These are phyloP conservation scores for Scelioninae gen. 2 DNA, from an alignment of 2,888 invertebrate genomes.

Conservation along the genomic window DNA sequence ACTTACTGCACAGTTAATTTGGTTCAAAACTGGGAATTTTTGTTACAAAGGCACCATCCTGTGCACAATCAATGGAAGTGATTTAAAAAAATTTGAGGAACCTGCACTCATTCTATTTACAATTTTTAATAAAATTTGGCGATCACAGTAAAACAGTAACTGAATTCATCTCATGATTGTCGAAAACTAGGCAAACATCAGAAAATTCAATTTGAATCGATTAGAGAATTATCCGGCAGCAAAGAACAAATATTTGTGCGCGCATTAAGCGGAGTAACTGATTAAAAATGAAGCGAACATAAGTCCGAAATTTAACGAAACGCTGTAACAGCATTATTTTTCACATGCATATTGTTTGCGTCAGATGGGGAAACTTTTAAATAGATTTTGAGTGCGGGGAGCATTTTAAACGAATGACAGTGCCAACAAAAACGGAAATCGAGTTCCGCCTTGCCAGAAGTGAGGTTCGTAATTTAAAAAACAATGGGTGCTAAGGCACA, in stretches of 20 bases:
- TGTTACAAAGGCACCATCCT: no score
- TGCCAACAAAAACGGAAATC: slow-evolving; percentile 72
- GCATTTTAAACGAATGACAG: slow-evolving; percentile 69
- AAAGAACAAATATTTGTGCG: slow-evolving; percentile 32
- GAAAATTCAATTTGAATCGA: slow-evolving; percentile 33
- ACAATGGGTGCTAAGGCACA: slow-evolving; percentile 74
- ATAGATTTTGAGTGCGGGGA: slow-evolving; percentile 67
- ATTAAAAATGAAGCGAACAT: slow-evolving; percentile 26
- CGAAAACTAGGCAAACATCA: slow-evolving; percentile 11
- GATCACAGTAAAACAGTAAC: no score
- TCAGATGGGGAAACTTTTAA: slow-evolving; percentile 60
- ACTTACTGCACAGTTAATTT: no score
- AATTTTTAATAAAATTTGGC: no score
- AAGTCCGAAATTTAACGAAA: slow-evolving; percentile 37
- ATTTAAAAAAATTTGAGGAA: no score
- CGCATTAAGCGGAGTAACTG: slow-evolving; percentile 17
- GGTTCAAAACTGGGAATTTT: no score
- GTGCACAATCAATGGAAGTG: no score
- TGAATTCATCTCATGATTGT: background rate
- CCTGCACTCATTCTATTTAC: no score
- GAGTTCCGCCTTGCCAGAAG: slow-evolving; percentile 71
- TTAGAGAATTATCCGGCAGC: slow-evolving; percentile 7
- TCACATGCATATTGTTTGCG: slow-evolving; percentile 54
- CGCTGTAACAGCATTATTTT: slow-evolving; percentile 51
- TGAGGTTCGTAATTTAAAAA: slow-evolving; percentile 75